Percentiles rank a stretch among this genome's conserved stretches.
These are phyloP conservation scores for Rallus limicola DNA, from an alignment of 2,113 vertebrate genomes.

Conservation along the genomic window DNA sequence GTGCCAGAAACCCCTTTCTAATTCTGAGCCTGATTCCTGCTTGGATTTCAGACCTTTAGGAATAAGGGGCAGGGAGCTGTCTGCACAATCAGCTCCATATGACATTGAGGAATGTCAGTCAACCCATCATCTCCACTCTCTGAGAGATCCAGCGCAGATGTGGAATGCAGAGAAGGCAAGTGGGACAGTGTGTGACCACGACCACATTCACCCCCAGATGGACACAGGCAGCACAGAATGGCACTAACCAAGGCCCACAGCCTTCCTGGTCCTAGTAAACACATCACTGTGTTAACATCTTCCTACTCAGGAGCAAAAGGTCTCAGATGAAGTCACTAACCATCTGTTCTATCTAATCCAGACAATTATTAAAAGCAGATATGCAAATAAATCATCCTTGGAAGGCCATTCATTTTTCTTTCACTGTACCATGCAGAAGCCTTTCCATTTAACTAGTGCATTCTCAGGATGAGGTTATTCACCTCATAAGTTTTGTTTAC, in stretches of 20 bases:
- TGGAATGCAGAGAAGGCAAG: background rate
- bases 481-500: background rate
- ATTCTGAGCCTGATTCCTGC: background rate
- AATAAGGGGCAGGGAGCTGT: background rate
- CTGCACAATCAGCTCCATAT: background rate
- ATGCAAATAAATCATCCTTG: conserved; percentile 26
- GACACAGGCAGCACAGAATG: background rate
- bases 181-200: background rate
- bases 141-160: background rate
- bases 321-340: background rate
- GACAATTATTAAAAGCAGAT: conserved; percentile 24
- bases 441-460: background rate
- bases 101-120: background rate
- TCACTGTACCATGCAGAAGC: background rate
- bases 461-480: background rate
- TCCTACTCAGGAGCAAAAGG: background rate
- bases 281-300: background rate
- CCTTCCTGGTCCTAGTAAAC: background rate
- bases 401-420: conserved; percentile 10
- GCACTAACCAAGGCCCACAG: background rate
- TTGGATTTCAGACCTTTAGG: background rate
- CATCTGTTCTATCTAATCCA: background rate
- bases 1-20: background rate
- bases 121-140: background rate
- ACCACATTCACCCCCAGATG: background rate